Conservation (phyloP, 1,140 invertebrate genomes). For the Pomacea maculata region DNA sequence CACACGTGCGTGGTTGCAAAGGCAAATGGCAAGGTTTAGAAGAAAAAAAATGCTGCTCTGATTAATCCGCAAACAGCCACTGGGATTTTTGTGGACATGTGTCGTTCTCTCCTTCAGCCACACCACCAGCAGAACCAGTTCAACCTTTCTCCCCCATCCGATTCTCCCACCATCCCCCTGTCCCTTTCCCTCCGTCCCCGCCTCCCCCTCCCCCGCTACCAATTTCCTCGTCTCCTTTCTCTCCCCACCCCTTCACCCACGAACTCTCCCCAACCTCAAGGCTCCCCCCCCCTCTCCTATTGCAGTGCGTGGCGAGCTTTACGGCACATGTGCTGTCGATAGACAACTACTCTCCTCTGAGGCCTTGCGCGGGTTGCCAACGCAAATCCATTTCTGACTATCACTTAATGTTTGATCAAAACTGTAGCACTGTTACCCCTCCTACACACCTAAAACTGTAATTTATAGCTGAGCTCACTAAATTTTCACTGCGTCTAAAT, state of each 20-base stretch:
- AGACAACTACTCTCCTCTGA: conserved; percentile 7
- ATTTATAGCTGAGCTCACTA: too few relatives aligned
- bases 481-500: too few relatives aligned
- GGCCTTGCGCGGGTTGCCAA: conserved; percentile 10
- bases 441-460: too few relatives aligned
- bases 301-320: neutral
- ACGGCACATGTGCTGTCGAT: conserved; percentile 13
- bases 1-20: too few relatives aligned
- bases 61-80: too few relatives aligned
- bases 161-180: neutral
- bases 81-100: too few relatives aligned
- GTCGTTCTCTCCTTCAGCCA: too few relatives aligned
- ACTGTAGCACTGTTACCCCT: too few relatives aligned
- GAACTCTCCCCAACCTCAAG: neutral
- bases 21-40: too few relatives aligned
- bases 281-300: neutral
- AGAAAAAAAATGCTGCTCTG: too few relatives aligned
- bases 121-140: too few relatives aligned
- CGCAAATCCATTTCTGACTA: neutral
- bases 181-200: neutral
- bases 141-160: neutral
- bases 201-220: neutral
- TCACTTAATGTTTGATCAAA: too few relatives aligned
- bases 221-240: neutral
- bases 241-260: neutral